Percentiles rank a stretch among this genome's conserved stretches.
These are phyloP conservation scores for Botia kubotai DNA, from an alignment of 2,797 vertebrate species.

Conservation along the genomic window DNA sequence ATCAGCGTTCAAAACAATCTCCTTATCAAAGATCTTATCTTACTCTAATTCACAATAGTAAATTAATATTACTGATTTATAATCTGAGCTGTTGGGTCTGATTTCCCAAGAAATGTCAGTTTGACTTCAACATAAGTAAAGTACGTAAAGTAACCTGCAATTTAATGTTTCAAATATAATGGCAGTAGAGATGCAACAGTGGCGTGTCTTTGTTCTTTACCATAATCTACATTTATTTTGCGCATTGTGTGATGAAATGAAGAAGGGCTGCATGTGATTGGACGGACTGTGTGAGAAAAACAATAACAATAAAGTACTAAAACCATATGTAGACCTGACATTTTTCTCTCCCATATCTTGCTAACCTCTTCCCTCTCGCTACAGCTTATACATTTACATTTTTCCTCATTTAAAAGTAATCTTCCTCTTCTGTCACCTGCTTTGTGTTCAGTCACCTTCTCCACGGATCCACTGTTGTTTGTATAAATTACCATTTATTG, in stretches of 20 bases:
- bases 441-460: slow-evolving; percentile 44
- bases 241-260: background rate
- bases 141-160: too few species aligned
- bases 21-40: too few species aligned
- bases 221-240: background rate
- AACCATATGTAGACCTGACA: slow-evolving; percentile 24
- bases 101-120: too few species aligned
- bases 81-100: too few species aligned
- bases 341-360: slow-evolving; percentile 11
- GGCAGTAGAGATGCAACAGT: background rate
- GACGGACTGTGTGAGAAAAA: background rate
- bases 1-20: too few species aligned
- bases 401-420: slow-evolving; percentile 51
- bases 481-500: slow-evolving; percentile 56
- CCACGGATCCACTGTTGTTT: slow-evolving; percentile 63
- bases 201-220: slow-evolving; percentile 24
- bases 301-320: slow-evolving; percentile 3
- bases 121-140: too few species aligned
- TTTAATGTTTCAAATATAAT: too few species aligned
- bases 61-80: too few species aligned
- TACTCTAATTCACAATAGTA: too few species aligned
- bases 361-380: slow-evolving; percentile 30
- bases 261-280: background rate
- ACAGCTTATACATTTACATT: slow-evolving; percentile 44
- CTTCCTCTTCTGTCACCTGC: slow-evolving; percentile 45